phyloP scores from a whole-genome alignment of 2,113 vertebrate genomes.

The Phaethon lepturus region DNA sequence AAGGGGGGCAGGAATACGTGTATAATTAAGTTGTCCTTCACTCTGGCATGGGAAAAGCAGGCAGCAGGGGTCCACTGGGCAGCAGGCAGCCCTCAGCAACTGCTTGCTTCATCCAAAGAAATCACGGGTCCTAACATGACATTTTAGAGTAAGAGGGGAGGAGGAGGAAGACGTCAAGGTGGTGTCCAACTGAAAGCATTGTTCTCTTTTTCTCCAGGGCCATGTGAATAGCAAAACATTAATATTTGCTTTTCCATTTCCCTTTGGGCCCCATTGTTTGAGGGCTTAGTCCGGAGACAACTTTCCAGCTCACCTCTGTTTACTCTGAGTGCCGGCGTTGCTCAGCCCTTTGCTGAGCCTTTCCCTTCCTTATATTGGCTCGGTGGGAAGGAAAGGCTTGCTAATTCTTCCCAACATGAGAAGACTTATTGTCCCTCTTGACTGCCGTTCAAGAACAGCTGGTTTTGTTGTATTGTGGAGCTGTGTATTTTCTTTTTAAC shows the following conservation, averaged over 20 bases:
- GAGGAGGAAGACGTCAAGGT: constrained; percentile 10
- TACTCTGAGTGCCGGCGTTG: neutral
- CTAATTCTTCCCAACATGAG: neutral
- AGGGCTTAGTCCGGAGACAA: neutral
- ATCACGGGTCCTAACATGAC: neutral
- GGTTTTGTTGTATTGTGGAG: neutral
- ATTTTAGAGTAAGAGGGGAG: neutral
- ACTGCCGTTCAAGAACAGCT: neutral
- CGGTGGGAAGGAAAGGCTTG: constrained; percentile 28
- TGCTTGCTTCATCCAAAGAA: neutral
- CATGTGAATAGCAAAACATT: neutral
- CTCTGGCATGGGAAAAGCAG: neutral
- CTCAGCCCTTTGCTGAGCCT: neutral
- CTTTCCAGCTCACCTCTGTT: constrained; percentile 48
- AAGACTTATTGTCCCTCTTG: constrained; percentile 16
- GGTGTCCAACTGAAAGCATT: neutral
- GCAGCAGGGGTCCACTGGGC: neutral
- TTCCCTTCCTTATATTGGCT: neutral
- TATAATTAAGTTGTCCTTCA: neutral
- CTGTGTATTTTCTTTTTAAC: neutral
- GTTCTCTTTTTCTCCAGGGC: constrained; percentile 10
- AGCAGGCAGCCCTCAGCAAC: neutral
- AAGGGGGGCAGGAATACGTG: neutral
- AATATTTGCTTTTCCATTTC: constrained; percentile 64
- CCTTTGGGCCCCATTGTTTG: constrained; percentile 32